Percentiles rank a stretch among this genome's conserved stretches.
Conservation (phyloP, 35 echinoderm and acorn worm species). For the Ptychodera flava region DNA sequence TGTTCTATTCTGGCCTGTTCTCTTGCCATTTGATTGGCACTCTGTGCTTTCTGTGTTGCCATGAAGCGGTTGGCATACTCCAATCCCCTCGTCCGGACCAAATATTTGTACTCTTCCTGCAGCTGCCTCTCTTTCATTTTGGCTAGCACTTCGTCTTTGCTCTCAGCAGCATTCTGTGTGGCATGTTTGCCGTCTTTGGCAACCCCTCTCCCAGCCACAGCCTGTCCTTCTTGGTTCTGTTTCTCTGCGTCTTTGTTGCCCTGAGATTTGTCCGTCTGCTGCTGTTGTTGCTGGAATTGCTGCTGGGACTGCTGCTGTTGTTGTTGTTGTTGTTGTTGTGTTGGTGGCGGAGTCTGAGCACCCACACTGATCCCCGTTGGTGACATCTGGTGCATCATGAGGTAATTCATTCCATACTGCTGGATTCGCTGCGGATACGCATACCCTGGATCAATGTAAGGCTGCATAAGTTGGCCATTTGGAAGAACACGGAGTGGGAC, state of each 20-base stretch:
- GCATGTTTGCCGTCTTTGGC: neutral
- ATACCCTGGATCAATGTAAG: neutral
- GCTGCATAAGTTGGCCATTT: neutral
- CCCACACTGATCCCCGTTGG: neutral
- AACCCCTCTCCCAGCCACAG: neutral
- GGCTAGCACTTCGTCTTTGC: conserved; percentile 34
- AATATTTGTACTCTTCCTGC: conserved; percentile 56
- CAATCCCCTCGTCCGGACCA: conserved; percentile 44
- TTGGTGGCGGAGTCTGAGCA: conserved; percentile 18
- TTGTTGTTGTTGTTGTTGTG: conserved; percentile 20
- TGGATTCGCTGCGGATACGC: neutral
- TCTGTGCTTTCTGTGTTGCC: neutral
- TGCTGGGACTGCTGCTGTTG: neutral
- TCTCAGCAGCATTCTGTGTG: neutral
- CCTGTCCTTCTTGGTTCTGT: neutral
- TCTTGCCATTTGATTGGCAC: neutral
- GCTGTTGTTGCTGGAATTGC: conserved; percentile 3
- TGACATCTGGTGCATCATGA: conserved; percentile 17
- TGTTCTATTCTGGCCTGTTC: neutral
- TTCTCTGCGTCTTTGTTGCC: neutral
- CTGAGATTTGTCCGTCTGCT: conserved; percentile 18
- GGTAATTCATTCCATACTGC: conserved; percentile 18
- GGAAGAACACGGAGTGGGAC: neutral
- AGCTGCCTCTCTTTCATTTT: conserved; percentile 44
- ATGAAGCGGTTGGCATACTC: conserved; percentile 56